Evolutionary conservation across 2,888 invertebrate genomes (phyloP), one percentile per base, ranked within the genome.

Genomic region (Caenorhabditis sp.): DNA sequence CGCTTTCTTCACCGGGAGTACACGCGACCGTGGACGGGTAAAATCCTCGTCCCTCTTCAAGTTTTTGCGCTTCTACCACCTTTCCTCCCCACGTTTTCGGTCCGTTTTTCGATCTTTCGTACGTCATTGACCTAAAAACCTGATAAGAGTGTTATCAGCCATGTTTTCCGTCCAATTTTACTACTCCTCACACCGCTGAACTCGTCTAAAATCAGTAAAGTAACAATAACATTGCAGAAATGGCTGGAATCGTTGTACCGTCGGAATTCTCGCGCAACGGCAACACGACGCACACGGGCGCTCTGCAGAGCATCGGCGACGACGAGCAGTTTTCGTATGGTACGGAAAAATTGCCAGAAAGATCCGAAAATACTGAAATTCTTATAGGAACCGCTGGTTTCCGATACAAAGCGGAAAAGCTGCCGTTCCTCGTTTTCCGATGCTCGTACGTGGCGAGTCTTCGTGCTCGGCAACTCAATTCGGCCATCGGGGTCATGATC

Each of bases 361-460:
- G 17, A 24, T 22, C 1, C 8, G 13, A 30, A 32, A 39, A 11
- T 27, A 11, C 30, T 35, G n/a, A 7, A 9, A 32, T 17, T 59
- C 11, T 45, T 58, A 5, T 41, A 71, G 86, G 87, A 52, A 87
- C 87, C 6, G 87, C 87, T 9, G 87, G 87, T 37, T 87, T 87
- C 70, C 83, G 87, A 7, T 76, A 72, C 41, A 52, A 71, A 9
- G 81, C 86, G n/a, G 76, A 81, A 9, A 52, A 93, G 75, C 91
- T 99, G 87, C 94, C 94, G 83, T 95, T 95, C 92, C 94, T 98
- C 22, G 93, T 96, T 90, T 97, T 94, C 90, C 93, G 98, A 62
- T 95, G 97, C 94, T 98, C 97, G 3, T 91, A 97, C 30, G 91
- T 98, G 83, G 95, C 96, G 9, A 94, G 94, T 3, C 91, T 99